Evolutionary conservation across 2,797 vertebrate species (phyloP).

Genomic region (Prunella strophiata): DNA sequence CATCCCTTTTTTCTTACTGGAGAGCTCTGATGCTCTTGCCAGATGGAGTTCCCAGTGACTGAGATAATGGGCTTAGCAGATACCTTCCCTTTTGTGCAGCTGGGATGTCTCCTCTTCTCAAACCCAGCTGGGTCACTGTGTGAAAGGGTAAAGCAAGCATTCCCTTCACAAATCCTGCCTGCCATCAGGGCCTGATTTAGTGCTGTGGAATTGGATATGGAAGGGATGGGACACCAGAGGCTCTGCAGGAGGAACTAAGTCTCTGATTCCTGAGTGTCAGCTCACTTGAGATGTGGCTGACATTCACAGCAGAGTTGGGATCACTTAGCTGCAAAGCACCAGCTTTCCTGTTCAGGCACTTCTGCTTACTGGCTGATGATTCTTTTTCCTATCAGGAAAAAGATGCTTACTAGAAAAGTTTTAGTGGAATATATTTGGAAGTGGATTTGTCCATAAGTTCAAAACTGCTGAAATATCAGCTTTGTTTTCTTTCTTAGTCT

Average conservation of each 20-base stretch:
- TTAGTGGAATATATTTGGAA: not conserved
- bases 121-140: not conserved
- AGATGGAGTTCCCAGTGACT: not conserved
- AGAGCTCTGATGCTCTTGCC: not conserved
- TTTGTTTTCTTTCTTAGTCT: not conserved
- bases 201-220: accelerated
- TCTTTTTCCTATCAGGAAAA: not conserved
- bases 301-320: not conserved
- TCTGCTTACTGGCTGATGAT: not conserved
- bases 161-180: not conserved
- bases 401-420: not conserved
- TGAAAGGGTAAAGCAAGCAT: not conserved
- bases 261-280: not conserved
- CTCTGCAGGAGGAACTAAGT: not conserved
- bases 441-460: not conserved
- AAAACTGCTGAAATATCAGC: not conserved
- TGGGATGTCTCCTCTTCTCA: not conserved
- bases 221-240: not conserved
- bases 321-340: not conserved
- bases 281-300: not conserved
- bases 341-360: not conserved
- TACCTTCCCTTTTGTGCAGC: not conserved
- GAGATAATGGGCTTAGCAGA: not conserved
- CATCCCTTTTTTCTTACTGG: not conserved
- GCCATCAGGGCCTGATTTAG: not conserved